Evolutionary conservation across 2,888 invertebrate genomes (phyloP).

Genomic region (Agrotis puta): DNA sequence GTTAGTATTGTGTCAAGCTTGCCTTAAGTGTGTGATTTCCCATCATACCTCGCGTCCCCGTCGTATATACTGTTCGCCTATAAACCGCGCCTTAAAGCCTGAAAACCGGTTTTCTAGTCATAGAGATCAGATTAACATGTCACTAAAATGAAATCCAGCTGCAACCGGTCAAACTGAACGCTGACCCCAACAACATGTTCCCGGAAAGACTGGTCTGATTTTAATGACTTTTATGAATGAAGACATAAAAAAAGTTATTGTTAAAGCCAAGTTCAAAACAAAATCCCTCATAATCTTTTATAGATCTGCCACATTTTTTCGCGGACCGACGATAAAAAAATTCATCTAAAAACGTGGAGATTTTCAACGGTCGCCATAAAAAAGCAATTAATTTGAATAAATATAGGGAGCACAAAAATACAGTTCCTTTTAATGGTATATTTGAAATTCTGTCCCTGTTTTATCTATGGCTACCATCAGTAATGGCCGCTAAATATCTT

Average conservation of each 20-base stretch:
- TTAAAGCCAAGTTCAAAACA: constrained; percentile 11
- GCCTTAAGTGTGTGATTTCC: too few species aligned
- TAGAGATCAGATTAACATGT: background rate
- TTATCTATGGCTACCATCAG: constrained; percentile 79
- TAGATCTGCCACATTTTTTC: constrained; percentile 41
- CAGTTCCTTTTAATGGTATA: constrained; percentile 76
- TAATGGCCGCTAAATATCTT: constrained; percentile 83
- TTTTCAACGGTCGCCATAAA: constrained; percentile 77
- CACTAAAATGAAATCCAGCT: background rate
- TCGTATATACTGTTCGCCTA: too few species aligned
- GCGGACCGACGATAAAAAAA: constrained; percentile 48
- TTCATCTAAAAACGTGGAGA: constrained; percentile 63
- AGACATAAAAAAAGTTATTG: background rate
- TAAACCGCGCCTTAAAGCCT: background rate
- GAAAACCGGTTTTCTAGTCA: background rate
- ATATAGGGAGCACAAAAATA: constrained; percentile 76
- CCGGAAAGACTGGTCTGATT: background rate
- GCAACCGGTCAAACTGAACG: background rate
- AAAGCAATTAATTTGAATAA: constrained; percentile 88
- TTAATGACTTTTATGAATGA: background rate
- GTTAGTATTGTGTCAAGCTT: too few species aligned
- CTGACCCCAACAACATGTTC: background rate
- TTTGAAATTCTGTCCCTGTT: constrained; percentile 83
- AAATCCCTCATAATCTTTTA: constrained; percentile 43
- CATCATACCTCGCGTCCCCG: too few species aligned